phyloP scores from a whole-genome alignment of 2,797 vertebrate genomes.

The Prunella strophiata region DNA sequence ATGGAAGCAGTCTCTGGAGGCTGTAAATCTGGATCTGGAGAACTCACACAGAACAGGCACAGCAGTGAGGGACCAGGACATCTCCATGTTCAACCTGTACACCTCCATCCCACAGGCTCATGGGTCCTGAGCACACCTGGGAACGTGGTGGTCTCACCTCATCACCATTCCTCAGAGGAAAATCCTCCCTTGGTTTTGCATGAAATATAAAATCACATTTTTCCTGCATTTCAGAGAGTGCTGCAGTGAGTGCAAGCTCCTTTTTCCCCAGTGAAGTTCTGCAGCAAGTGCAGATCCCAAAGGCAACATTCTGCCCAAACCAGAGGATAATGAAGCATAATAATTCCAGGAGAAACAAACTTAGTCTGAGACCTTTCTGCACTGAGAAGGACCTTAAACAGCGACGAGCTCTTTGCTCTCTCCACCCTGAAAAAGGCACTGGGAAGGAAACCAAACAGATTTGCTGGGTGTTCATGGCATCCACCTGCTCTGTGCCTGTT shows the following conservation, averaged over 20 bases:
- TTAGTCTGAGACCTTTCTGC: neutral
- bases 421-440: neutral
- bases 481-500: neutral
- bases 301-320: neutral
- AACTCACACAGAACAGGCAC: neutral
- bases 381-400: neutral
- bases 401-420: rapidly evolving
- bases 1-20: neutral
- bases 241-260: neutral
- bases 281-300: neutral
- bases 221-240: neutral
- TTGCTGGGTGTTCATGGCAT: neutral
- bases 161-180: neutral
- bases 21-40: neutral
- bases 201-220: neutral
- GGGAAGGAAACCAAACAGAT: neutral
- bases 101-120: neutral
- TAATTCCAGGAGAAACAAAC: neutral
- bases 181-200: neutral
- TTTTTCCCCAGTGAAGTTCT: neutral
- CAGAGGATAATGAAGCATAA: neutral
- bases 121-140: rapidly evolving
- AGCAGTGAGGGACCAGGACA: neutral
- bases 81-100: neutral
- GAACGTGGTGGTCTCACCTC: rapidly evolving